Evolutionary conservation across 2,797 vertebrate species (phyloP), one percentile per base, ranked within the genome.

Genomic region (Mormyrus hasselquistii): DNA sequence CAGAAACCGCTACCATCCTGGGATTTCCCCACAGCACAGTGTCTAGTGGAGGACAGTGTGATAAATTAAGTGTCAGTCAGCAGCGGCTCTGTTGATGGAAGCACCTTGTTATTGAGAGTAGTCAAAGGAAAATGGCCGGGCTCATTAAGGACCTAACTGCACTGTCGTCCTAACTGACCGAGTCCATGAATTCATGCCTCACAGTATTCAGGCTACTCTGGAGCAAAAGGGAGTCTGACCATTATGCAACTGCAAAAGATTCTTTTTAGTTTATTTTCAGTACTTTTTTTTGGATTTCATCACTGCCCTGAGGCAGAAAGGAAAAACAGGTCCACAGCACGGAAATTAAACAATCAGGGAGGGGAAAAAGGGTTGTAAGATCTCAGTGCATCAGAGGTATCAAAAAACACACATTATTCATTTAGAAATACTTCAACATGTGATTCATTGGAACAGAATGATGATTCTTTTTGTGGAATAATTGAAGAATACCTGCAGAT

Each of bases 261-360:
- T 84, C n/a, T 22, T 84, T 84, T 50, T 84, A 84, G 82, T 84
- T 84, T 84, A 84, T 84, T 84, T 84, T 84, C 44, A 84, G 41
- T 84, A 22, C 19, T 22, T 22, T 22, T 44, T 44, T 84, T 50
- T 50, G 19, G 82, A 49, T 84, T 84, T 84, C 82, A 47, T 47
- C 19, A 44, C 82, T 50, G 82, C 44, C 82, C 44, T 84, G 47
- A 84, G 82, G n/a, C 79, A 83, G 47, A 22, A 84, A 47, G 25
- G 8, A 10, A 50, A 47, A 12, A 83, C n/a, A 49, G 47, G 38
- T 41, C 38, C 16, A 79, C 38, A 79, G 73, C 5, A 79, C 41
- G 73, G 12, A 79, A 79, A 44, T 69, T 16, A 79, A 79, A 79
- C 16, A 79, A 19, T 41, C 38, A 19, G 38, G 38, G 2, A 79